These are phyloP conservation scores for Rhinogobius similis DNA, from an alignment of 2,113 vertebrate species.

Conservation along the genomic window DNA sequence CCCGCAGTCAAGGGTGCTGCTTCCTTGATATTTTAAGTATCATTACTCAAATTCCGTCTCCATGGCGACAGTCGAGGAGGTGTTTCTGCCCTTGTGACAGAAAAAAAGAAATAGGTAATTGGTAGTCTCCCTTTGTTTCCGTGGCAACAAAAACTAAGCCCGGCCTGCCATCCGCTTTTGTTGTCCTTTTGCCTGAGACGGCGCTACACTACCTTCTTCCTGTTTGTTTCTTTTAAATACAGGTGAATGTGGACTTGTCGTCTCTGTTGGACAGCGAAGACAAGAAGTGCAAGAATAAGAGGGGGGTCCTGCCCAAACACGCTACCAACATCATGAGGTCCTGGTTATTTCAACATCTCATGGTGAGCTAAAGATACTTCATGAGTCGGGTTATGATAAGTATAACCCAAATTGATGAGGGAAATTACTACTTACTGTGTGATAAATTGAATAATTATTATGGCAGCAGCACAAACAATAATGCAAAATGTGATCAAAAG, in stretches of 20 bases:
- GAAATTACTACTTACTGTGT: too few species aligned
- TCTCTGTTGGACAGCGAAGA: constrained; percentile 95
- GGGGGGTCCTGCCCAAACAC: constrained; percentile 95
- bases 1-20: constrained; percentile 37
- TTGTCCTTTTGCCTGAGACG: constrained; percentile 2
- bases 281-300: constrained; percentile 98
- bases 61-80: constrained; percentile 76
- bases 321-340: constrained; percentile 99
- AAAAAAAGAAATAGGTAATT: constrained; percentile 67
- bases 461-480: too few species aligned
- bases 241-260: constrained; percentile 97
- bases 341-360: constrained; percentile 99
- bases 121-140: constrained; percentile 77
- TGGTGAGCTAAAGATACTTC: constrained; percentile 81
- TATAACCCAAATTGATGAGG: too few species aligned
- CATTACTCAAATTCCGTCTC: constrained; percentile 78
- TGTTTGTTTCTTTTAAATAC: constrained; percentile 28
- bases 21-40: constrained; percentile 70
- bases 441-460: too few species aligned
- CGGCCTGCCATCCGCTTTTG: constrained; percentile 20
- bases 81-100: constrained; percentile 72
- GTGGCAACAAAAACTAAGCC: constrained; percentile 76
- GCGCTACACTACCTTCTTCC: neutral
- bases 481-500: too few species aligned
- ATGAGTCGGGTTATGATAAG: too few species aligned